These are phyloP conservation scores for Lytechinus variegatus DNA, from an alignment of 35 echinoderm and acorn worm species.

Conservation along the genomic window DNA sequence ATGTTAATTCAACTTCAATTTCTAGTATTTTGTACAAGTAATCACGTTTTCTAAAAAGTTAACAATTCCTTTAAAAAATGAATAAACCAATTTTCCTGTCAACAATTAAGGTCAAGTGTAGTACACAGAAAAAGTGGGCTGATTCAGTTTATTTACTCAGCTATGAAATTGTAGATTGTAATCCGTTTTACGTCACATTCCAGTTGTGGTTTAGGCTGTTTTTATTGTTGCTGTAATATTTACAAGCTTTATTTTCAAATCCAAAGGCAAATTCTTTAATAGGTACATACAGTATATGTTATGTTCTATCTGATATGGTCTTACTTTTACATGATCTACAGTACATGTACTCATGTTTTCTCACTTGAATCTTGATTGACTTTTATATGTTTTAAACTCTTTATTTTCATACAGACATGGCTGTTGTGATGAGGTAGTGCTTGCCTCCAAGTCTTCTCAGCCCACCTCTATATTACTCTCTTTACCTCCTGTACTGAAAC, in stretches of 20 bases:
- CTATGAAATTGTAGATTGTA: background rate
- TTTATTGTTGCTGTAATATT: no score
- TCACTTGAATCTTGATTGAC: background rate
- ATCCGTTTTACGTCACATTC: background rate
- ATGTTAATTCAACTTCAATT: no score
- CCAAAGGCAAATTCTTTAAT: no score
- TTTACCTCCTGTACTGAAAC: background rate
- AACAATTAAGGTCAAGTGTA: background rate
- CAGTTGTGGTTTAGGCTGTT: background rate
- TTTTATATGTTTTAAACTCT: background rate
- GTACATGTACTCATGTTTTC: background rate
- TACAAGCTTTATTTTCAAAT: no score
- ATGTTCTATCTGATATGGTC: no score
- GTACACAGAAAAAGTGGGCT: background rate
- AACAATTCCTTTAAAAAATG: background rate
- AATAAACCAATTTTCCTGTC: background rate
- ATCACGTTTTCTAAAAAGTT: no score
- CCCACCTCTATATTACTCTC: background rate
- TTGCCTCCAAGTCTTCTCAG: background rate
- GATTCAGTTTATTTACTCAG: background rate
- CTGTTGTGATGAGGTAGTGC: background rate
- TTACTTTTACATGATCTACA: no score
- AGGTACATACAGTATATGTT: no score
- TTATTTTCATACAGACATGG: slow-evolving; percentile 8
- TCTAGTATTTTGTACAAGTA: no score